Base-by-base conservation (phyloP, 2,888 invertebrate species). In the Cyrtodaria siliqua region DNA sequence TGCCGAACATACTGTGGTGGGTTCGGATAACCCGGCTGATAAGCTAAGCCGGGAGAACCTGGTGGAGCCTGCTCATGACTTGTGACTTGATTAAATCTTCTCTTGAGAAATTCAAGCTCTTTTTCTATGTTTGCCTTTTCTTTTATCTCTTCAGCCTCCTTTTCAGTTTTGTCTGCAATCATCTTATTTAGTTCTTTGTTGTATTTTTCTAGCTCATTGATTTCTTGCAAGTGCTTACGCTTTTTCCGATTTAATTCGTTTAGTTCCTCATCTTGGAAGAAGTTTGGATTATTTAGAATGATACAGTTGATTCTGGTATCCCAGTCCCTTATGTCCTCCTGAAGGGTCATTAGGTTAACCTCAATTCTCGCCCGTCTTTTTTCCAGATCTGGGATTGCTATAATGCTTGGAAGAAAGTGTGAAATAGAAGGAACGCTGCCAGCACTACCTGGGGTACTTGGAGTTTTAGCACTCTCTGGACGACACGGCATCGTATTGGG, bases 261-360 rank as follows among this genome's bases (percentile, higher is more conserved):
- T 70, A 84, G 87, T 33, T 84, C 78, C n/a, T 81, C 77, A 66
- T 86, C 81, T 47, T 85, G 79, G 53, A 80, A 84, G 57, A 89
- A 87, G n/a, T 83, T 76, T 8, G 79, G 83, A 67, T 81, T 71
- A 12, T 82, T 67, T 18, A 79, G 57, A 56, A 87, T 86, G 3
- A 87, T 61, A 12, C 60, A 66, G 52, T 85, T 82, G 1, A 87
- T 82, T 49, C 60, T 67, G 3, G 56, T 53, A 23, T 87, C 87
- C 52, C 84, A 74, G 1, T 79, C 82, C 12, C 78, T 60, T 1
- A 89, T 68, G 56, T 89, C 87, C 23, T 87, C 85, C 18, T 74
- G 72, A 26, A 87, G 62, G 2, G 75, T 74, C 56, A 81, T 59
- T 6, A 87, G 26, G 53, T 71, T 56, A 9, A 87, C 79, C 8